Percentiles rank a stretch among this genome's conserved stretches.
phyloP scores from a whole-genome alignment of 2,797 vertebrate species.

The Anas acuta region DNA sequence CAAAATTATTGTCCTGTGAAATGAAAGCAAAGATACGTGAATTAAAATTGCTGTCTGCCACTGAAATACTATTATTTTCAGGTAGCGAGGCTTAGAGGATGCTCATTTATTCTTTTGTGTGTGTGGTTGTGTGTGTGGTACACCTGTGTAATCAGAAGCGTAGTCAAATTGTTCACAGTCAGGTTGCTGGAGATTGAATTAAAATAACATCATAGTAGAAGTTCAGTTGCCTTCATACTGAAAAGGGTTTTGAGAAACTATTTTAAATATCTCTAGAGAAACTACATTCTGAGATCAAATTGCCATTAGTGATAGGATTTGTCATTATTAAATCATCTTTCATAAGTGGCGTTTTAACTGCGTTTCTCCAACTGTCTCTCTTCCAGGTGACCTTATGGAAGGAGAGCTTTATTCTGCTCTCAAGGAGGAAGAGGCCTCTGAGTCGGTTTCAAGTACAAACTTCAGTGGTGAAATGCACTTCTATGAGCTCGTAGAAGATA shows the following conservation, averaged over 20 bases:
- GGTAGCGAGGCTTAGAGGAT: not conserved
- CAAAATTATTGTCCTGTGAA: not conserved
- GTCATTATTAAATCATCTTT: not conserved
- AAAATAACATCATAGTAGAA: not conserved
- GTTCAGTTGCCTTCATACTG: not conserved
- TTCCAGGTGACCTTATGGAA: slow-evolving; percentile 92
- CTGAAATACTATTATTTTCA: not conserved
- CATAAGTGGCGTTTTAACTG: not conserved
- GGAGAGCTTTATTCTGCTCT: slow-evolving; percentile 97
- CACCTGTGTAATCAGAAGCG: not conserved
- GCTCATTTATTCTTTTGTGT: not conserved
- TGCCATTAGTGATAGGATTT: not conserved
- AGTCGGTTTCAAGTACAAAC: slow-evolving; percentile 88
- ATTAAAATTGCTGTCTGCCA: not conserved
- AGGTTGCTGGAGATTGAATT: not conserved
- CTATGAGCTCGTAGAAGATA: slow-evolving; percentile 97
- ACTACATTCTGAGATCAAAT: not conserved
- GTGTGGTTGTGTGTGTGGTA: not conserved
- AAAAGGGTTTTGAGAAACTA: not conserved
- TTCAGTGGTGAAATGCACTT: slow-evolving; percentile 99
- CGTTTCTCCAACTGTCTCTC: not conserved
- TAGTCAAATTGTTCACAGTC: not conserved
- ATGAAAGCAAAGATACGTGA: not conserved
- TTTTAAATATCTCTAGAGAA: not conserved
- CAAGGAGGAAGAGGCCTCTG: slow-evolving; percentile 91